Base-by-base conservation (phyloP, 2,888 invertebrate species). In the Xanthia togata region DNA sequence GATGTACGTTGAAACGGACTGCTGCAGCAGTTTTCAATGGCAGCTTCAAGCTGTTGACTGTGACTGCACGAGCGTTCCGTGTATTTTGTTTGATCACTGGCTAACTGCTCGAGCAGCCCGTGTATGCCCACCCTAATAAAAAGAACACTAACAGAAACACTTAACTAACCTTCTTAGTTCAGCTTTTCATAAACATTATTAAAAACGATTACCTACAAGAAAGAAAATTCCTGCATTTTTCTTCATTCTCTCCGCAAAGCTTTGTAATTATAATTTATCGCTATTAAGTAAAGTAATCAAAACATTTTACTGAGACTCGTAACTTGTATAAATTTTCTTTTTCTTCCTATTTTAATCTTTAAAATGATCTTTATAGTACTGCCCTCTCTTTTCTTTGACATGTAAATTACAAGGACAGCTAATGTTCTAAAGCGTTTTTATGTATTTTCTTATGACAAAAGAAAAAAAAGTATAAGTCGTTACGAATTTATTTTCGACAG, bases 231-330 rank as follows among this genome's bases (percentile, higher is more conserved):
- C 26, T 41, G 35, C n/a, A 68, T 82, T 73, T 83, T 68, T 79
- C 79, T 73, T 73, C 62, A 47, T 79, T 70, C 8, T 35, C 53
- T 20, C 17, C 47, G 35, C 55, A 26, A 11, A 62, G 62, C 71
- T 50, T 44, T n/a, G 47, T 73, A 82, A 84, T 82, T 79, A 67
- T 63, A 67, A 73, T 70, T 59, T 73, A 83, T 69, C 12, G 59
- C 35, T 47, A 72, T 60, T 60, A 73, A 62, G 57, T 79, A 23
- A 65, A 41, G 59, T 65, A 57, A 70, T 70, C 55, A 78, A 53
- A 70, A 53, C n/a, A 57, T 68, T 78, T 23, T n/a, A 17, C 38
- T 4, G 4, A 38, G 31, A 26, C 47, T 55, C 38, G 31, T 81
- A 65, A 47, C n/a, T 60, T 31, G 35, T 47, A 41, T 23, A 0